Conservation (phyloP, 1,140 invertebrate species). For the Caerostris darwini region DNA sequence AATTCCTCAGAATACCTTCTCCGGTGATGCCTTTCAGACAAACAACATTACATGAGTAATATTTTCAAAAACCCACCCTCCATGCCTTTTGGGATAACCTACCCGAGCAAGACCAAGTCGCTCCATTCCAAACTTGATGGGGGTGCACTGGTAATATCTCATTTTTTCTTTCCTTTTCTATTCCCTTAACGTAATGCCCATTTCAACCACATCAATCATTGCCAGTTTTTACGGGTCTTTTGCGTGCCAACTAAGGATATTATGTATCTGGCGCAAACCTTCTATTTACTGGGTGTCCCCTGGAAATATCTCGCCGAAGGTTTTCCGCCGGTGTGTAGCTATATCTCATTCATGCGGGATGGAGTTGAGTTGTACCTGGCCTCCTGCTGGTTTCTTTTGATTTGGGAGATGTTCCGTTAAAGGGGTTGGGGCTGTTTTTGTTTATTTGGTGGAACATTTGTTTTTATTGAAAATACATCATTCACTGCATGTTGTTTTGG, state of each 20-base stretch:
- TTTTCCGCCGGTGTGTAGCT: background rate
- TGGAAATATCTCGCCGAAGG: background rate
- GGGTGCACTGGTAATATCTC: background rate
- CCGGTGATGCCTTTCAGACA: background rate
- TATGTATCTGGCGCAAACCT: background rate
- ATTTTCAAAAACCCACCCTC: background rate
- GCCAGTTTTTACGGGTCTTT: constrained; percentile 30
- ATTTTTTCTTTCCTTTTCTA: background rate
- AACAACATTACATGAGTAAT: background rate
- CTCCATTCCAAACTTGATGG: too few species aligned
- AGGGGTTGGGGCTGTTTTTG: too few species aligned
- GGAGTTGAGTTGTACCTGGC: background rate
- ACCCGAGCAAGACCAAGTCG: too few species aligned
- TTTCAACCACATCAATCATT: background rate
- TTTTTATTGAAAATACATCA: too few species aligned
- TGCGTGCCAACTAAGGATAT: background rate
- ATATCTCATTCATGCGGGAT: background rate
- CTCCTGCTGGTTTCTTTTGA: background rate
- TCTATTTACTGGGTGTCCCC: background rate
- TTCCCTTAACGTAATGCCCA: background rate
- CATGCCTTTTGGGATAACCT: background rate
- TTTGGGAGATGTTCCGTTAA: background rate
- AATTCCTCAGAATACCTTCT: too few species aligned
- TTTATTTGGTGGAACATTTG: too few species aligned
- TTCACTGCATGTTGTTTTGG: too few species aligned